Conservation (phyloP, 2,113 vertebrate species). For the Hyperoodon ampullatus region DNA sequence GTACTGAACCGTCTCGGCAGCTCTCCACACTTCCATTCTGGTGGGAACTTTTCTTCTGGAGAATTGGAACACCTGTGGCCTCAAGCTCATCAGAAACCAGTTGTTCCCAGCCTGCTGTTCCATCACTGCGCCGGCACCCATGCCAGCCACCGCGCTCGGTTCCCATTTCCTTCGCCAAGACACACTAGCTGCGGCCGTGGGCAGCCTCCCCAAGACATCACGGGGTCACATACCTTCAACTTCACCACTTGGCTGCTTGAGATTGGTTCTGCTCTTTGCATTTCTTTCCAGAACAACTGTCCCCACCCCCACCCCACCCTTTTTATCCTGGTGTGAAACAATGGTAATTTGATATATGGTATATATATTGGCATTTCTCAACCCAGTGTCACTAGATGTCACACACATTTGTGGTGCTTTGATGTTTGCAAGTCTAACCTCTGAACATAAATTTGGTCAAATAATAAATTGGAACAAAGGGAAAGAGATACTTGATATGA, state of each 20-base stretch:
- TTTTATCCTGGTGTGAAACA: slow-evolving; percentile 88
- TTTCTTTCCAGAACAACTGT: no score
- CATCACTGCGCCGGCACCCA: slow-evolving; percentile 88
- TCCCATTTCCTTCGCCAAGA: slow-evolving; percentile 87
- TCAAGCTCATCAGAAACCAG: slow-evolving; percentile 89
- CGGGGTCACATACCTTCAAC: slow-evolving; percentile 87
- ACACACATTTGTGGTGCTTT: slow-evolving; percentile 87
- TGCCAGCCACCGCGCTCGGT: slow-evolving; percentile 90
- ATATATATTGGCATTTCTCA: slow-evolving; percentile 91
- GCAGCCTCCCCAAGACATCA: slow-evolving; percentile 85
- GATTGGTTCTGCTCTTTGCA: no score
- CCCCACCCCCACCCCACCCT: slow-evolving; percentile 32
- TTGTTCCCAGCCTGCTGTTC: slow-evolving; percentile 86
- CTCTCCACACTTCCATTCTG: slow-evolving; percentile 87
- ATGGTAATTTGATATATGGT: slow-evolving; percentile 90
- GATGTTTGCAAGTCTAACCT: slow-evolving; percentile 81
- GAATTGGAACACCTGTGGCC: slow-evolving; percentile 91
- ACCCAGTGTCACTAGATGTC: slow-evolving; percentile 86
- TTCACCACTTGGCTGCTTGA: slow-evolving; percentile 83
- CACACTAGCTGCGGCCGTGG: slow-evolving; percentile 85
- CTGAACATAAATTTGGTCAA: slow-evolving; percentile 78
- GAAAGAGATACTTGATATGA: slow-evolving; percentile 80
- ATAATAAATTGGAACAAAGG: slow-evolving; percentile 81
- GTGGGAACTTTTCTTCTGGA: slow-evolving; percentile 92
- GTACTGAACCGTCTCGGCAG: slow-evolving; percentile 90